These are phyloP conservation scores for Amblyopsis rosae DNA, from an alignment of 2,113 vertebrate genomes.

Conservation along the genomic window DNA sequence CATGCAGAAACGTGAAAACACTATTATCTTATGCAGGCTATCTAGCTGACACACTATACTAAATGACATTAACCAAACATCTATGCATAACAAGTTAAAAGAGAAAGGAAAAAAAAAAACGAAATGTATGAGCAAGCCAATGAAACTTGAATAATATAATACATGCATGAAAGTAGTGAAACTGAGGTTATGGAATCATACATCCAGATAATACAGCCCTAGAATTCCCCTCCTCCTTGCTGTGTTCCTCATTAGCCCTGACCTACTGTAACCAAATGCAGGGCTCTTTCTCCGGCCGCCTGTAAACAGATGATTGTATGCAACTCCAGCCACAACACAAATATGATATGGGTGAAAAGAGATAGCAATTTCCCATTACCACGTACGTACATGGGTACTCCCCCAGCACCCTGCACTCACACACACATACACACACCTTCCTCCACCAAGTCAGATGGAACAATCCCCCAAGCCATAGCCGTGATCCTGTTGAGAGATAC, in stretches of 20 bases:
- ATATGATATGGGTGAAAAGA: conserved; percentile 45
- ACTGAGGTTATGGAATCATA: conserved; percentile 26
- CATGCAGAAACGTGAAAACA: not conserved
- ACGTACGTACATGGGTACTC: conserved; percentile 9
- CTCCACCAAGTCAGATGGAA: conserved; percentile 23
- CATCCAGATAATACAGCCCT: conserved; percentile 25
- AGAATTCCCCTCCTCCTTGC: conserved; percentile 15
- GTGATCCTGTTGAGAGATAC: conserved; percentile 33
- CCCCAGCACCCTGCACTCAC: not conserved
- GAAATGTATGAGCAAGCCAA: not conserved
- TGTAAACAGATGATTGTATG: conserved; percentile 53
- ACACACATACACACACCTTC: conserved; percentile 27
- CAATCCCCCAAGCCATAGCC: conserved; percentile 34
- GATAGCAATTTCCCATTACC: conserved; percentile 46
- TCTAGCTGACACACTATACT: not conserved
- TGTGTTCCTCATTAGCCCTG: conserved; percentile 39
- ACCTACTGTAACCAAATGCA: conserved; percentile 54
- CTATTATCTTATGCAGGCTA: not conserved
- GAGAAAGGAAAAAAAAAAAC: not conserved
- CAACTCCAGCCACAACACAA: conserved; percentile 59
- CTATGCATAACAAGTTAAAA: no score
- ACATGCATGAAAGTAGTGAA: conserved; percentile 4
- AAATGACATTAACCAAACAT: not conserved
- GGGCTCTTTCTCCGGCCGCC: conserved; percentile 38
- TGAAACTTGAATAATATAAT: conserved; percentile 27